These are phyloP conservation scores for Nicator chloris DNA, from an alignment of 2,113 vertebrate species.

Conservation along the genomic window DNA sequence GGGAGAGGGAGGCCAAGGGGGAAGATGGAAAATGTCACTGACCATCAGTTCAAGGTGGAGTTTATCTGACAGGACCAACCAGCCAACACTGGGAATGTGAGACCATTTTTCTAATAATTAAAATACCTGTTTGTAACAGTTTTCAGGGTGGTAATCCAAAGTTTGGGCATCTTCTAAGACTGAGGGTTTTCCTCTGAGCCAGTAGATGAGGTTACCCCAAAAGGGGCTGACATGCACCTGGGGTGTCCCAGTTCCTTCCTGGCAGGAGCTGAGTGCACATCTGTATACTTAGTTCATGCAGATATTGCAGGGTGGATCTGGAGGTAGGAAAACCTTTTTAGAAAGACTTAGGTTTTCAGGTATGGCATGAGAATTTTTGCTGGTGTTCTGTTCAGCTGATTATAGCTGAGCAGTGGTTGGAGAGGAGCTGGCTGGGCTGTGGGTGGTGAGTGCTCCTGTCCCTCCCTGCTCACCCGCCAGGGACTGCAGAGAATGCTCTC, in stretches of 20 bases:
- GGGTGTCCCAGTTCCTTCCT: neutral
- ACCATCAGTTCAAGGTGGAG: neutral
- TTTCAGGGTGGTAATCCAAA: neutral
- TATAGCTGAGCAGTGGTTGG: neutral
- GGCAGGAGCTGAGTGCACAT: neutral
- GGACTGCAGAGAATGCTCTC: neutral
- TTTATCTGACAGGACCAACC: neutral
- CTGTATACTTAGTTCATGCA: neutral
- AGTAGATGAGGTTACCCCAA: neutral
- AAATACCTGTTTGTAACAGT: neutral
- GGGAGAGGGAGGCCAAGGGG: neutral
- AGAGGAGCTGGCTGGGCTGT: neutral
- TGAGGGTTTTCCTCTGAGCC: neutral
- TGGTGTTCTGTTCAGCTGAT: neutral
- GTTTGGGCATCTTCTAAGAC: neutral
- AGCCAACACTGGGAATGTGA: neutral
- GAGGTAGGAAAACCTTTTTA: neutral
- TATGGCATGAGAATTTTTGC: neutral
- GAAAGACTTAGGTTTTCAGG: neutral
- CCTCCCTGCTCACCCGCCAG: neutral
- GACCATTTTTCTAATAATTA: neutral
- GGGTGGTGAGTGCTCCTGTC: neutral
- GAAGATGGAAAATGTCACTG: neutral
- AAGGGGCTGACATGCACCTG: neutral
- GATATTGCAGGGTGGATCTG: rapidly evolving